Evolutionary conservation across 2,888 invertebrate species (phyloP).

Genomic region (Ormia ochracea): DNA sequence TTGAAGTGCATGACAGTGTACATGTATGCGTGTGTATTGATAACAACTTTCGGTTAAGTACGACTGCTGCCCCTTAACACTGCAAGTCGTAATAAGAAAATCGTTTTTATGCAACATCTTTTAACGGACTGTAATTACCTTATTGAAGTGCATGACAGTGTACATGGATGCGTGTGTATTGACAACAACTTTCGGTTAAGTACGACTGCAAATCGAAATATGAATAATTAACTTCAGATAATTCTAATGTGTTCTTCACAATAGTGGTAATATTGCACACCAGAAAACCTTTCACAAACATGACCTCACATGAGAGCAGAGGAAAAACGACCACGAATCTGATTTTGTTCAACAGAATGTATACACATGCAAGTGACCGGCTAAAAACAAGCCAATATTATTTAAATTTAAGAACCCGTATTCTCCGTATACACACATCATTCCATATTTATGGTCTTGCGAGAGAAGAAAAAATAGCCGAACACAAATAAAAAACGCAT

Average conservation of each 20-base stretch:
- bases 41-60: too few relatives aligned
- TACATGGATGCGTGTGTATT: too few relatives aligned
- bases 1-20: too few relatives aligned
- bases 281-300: neutral
- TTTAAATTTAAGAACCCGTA: neutral
- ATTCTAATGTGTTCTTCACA: neutral
- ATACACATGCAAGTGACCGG: constrained; percentile 19
- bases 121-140: too few relatives aligned
- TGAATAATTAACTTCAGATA: neutral
- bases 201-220: neutral
- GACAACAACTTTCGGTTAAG: too few relatives aligned
- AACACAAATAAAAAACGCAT: constrained; percentile 15
- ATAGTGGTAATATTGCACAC: neutral
- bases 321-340: neutral
- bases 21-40: too few relatives aligned
- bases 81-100: too few relatives aligned
- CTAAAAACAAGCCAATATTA: neutral
- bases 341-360: constrained; percentile 34
- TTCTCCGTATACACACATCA: too few relatives aligned
- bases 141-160: too few relatives aligned
- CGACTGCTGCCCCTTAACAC: too few relatives aligned
- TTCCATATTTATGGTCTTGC: neutral
- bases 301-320: neutral
- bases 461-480: neutral
- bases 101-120: too few relatives aligned